phyloP scores from a whole-genome alignment of 2,113 vertebrate genomes.

The Callaeas wilsoni region DNA sequence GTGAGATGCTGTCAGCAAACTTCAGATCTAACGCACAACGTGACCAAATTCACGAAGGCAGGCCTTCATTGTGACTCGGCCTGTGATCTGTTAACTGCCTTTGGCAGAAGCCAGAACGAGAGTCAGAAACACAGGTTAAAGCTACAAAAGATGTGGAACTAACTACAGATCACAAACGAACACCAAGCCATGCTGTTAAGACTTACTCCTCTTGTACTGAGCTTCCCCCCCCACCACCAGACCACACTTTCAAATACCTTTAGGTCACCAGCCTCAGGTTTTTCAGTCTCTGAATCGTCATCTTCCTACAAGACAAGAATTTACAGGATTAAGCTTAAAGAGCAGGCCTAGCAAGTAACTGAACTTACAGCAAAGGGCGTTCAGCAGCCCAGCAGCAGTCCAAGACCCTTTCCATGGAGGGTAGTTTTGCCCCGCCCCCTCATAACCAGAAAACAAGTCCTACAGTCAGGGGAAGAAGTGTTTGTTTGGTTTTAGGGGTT shows the following conservation, averaged over 20 bases:
- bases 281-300: constrained; percentile 95
- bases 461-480: background rate
- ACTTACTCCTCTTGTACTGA: constrained; percentile 34
- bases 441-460: background rate
- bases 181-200: constrained; percentile 46
- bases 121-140: background rate
- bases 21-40: background rate
- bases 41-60: background rate
- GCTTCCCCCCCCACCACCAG: constrained; percentile 55
- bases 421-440: constrained; percentile 9
- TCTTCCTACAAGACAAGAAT: constrained; percentile 95
- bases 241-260: constrained; percentile 87
- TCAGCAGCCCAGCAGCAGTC: constrained; percentile 35
- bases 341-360: constrained; percentile 51
- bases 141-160: background rate
- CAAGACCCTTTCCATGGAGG: constrained; percentile 7
- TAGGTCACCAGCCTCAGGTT: constrained; percentile 87
- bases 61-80: background rate
- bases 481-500: background rate
- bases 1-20: background rate
- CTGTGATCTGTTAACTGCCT: background rate
- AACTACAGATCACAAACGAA: background rate
- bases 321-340: constrained; percentile 78
- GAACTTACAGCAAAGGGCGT: constrained; percentile 56
- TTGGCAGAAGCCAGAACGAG: background rate